Base-by-base conservation (phyloP, 2,797 vertebrate species). In the Rhynchonycteris naso region DNA sequence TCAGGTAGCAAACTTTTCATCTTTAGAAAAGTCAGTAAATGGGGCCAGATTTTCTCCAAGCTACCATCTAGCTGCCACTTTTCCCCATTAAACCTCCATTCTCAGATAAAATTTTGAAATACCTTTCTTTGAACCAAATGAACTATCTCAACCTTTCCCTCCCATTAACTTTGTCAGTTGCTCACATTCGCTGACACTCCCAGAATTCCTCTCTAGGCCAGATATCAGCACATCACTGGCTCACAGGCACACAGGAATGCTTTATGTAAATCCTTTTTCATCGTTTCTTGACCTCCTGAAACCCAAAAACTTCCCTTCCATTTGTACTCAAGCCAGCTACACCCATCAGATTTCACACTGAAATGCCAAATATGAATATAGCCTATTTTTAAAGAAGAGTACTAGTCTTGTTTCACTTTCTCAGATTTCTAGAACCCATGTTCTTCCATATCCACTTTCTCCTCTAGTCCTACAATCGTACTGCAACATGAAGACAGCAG, bases 331-430 rank as follows among this genome's bases (percentile, higher is more conserved):
- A 71, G 10, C 59, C 71, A 91, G 16, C 15, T 54, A 47, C 61
- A 72, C 61, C 38, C 50, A 26, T 72, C 71, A 83, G 52, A 74
- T 75, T 93, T 81, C 76, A 88, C 4, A 0, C 7, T 63, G 12
- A 1, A 59, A 35, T n/a, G 66, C 38, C 94, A 90, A 87, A 80
- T 35, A 58, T 14, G 59, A 87, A 52, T 56, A 75, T 16, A 52
- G 87, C 76, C 71, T 76, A 47, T 68, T 93, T 90, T 90, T 72
- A 84, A 84, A 47, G 71, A 81, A 65, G 71, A 93, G 10, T 18
- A 26, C 33, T 30, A 30, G 43, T 43, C 15, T 66, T 90, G 26
- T 78, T 84, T 89, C 47, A 86, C 69, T 59, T 74, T 79, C 94
- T 76, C 35, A 0, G 47, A 43, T 90, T 93, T 80, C 66, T 69